Conservation (phyloP, 2,888 invertebrate genomes). For the Chrysopilus asiliformis region DNA sequence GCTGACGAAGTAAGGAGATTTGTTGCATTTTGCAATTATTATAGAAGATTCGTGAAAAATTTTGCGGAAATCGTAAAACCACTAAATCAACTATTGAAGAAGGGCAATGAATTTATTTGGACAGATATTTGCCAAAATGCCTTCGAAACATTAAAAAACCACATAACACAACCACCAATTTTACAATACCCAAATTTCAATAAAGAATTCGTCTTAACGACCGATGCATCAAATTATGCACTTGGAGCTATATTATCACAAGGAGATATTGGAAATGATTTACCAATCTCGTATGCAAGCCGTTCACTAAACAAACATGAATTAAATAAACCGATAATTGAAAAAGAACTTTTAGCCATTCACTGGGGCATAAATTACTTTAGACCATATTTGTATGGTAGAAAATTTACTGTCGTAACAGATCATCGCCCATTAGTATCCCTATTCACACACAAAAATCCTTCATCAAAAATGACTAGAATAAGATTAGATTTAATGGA, state of each 20-base stretch:
- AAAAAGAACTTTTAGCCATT: not conserved
- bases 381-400: not conserved
- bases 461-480: no score
- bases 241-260: not conserved
- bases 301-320: no score
- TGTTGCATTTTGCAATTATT: constrained; percentile 18
- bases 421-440: no score
- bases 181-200: not conserved
- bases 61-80: constrained; percentile 17
- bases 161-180: not conserved
- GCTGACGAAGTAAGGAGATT: constrained; percentile 15
- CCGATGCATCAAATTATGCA: not conserved
- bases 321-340: not conserved
- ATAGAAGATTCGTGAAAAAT: constrained; percentile 16
- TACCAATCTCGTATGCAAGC: not conserved
- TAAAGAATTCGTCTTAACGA: not conserved
- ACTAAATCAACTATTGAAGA: constrained; percentile 14
- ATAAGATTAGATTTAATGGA: no score
- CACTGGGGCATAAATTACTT: not conserved
- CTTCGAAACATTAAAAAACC: constrained; percentile 9
- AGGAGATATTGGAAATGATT: not conserved
- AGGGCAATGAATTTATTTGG: constrained; percentile 14
- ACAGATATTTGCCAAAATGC: constrained; percentile 6
- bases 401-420: not conserved
- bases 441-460: no score